A percentile compares a stretch with the other conserved stretches of the same genome.
These are phyloP conservation scores for Carassius carassius DNA, from an alignment of 2,113 vertebrate genomes.

Conservation along the genomic window DNA sequence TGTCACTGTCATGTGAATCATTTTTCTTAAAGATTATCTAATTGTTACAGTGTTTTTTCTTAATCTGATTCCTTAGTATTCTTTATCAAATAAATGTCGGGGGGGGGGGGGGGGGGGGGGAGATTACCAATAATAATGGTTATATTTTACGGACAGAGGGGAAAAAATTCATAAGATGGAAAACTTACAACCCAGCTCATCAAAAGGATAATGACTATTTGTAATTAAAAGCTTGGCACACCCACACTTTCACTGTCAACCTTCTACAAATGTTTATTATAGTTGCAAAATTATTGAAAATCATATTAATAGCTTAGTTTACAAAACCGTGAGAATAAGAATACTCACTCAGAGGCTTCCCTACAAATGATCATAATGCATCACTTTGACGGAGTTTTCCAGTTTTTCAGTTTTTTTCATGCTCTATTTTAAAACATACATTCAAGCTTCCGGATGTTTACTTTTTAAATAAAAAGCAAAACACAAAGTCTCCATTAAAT, in stretches of 20 bases:
- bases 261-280: neutral
- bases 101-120: no score
- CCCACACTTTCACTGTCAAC: neutral
- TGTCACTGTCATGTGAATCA: conserved; percentile 24
- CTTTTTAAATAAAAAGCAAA: neutral
- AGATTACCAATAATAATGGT: neutral
- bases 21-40: conserved; percentile 20
- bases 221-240: neutral
- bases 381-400: neutral
- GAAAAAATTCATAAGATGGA: neutral
- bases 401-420: neutral
- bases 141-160: neutral
- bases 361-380: neutral
- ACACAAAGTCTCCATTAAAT: neutral
- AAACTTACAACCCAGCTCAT: neutral
- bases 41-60: conserved; percentile 41
- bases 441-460: neutral
- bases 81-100: no score
- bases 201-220: neutral
- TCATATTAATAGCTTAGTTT: neutral
- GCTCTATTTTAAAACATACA: neutral
- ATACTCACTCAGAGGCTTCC: neutral
- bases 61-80: neutral
- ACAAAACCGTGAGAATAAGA: neutral
- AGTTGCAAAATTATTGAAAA: neutral